phyloP scores from a whole-genome alignment of 2,888 invertebrate genomes.

The Andrena bucephala region DNA sequence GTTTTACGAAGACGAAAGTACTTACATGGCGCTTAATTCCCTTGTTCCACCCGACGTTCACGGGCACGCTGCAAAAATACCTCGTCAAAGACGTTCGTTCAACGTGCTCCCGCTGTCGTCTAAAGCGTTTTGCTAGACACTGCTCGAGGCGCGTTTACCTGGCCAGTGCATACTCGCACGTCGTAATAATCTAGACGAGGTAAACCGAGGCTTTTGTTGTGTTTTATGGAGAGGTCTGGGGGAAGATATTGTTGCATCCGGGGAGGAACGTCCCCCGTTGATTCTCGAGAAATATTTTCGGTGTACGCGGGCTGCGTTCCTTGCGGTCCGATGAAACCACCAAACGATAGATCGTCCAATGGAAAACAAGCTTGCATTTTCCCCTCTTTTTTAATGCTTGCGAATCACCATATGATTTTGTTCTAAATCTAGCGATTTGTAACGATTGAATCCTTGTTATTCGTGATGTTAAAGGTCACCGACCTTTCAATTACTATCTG shows the following conservation, averaged over 20 bases:
- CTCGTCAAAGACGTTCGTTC: conserved; percentile 5
- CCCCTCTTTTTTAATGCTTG: not conserved
- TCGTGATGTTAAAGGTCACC: too few species aligned
- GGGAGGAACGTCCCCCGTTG: not conserved
- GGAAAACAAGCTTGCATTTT: not conserved
- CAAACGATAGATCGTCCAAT: conserved; percentile 37
- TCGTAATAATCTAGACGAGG: conserved; percentile 43
- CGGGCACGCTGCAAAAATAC: not conserved
- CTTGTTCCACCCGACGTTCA: not conserved
- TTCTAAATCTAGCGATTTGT: too few species aligned
- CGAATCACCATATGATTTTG: not conserved
- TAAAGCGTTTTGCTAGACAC: conserved; percentile 8
- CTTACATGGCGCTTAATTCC: not conserved
- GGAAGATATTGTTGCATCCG: conserved; percentile 23
- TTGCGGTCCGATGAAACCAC: conserved; percentile 13
- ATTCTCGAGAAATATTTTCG: conserved; percentile 11
- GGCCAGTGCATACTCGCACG: conserved; percentile 20
- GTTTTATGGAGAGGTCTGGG: not conserved
- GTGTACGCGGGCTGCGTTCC: conserved; percentile 3
- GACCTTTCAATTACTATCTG: not conserved
- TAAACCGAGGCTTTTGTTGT: conserved; percentile 22
- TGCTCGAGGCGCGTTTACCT: conserved; percentile 9
- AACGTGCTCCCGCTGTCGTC: not conserved
- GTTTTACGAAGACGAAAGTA: not conserved
- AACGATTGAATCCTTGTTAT: too few species aligned